Evolutionary conservation across 2,797 vertebrate species (phyloP).

Genomic region (Corythornis leucogaster): DNA sequence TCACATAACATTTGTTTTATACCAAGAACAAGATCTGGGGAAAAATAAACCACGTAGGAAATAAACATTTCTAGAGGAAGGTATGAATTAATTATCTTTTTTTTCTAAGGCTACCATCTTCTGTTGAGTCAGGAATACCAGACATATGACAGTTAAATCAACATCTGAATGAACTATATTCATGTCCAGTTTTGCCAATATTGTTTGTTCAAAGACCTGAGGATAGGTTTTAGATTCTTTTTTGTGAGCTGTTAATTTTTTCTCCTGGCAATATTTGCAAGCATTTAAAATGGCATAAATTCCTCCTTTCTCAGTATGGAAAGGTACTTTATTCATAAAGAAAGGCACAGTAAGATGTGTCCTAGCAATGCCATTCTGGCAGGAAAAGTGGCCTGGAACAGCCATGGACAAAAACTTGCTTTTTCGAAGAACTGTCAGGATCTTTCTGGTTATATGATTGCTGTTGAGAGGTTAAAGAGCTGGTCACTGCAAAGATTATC

Average conservation of each 20-base stretch:
- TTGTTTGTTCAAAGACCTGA: neutral
- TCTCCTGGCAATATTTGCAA: neutral
- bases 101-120: neutral
- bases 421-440: conserved; percentile 19
- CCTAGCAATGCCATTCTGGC: conserved; percentile 5
- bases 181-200: neutral
- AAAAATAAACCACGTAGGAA: neutral
- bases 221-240: neutral
- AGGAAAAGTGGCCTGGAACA: neutral
- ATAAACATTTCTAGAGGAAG: neutral
- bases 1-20: neutral
- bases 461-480: conserved; percentile 38
- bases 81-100: neutral
- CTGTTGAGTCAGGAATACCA: neutral
- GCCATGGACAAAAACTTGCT: neutral
- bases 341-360: neutral
- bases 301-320: conserved; percentile 16
- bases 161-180: conserved; percentile 8
- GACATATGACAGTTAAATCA: neutral
- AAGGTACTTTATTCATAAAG: neutral
- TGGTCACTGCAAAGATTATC: conserved; percentile 28
- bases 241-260: neutral
- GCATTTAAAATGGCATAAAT: neutral
- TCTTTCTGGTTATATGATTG: conserved; percentile 45
- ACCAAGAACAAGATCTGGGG: neutral